Evolutionary conservation across 2,888 invertebrate species (phyloP).

Genomic region (Plebejus melissa): DNA sequence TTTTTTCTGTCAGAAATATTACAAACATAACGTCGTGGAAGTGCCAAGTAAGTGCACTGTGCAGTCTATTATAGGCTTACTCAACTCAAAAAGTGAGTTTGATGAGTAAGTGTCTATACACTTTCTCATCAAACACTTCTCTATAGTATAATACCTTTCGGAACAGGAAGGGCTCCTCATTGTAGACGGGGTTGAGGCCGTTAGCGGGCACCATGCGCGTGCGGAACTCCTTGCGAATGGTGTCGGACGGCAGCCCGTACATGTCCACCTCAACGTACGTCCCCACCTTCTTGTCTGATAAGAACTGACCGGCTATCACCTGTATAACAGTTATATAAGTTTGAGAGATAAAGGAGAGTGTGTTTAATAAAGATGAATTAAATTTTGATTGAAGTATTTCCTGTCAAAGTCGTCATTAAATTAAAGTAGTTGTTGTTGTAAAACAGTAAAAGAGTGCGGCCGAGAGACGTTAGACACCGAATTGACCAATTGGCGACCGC

Average conservation of each 20-base stretch:
- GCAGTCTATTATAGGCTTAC: too few species aligned
- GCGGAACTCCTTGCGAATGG: conserved; percentile 98
- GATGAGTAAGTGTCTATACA: background rate
- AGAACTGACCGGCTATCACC: conserved; percentile 99
- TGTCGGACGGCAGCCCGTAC: conserved; percentile 97
- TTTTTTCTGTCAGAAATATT: too few species aligned
- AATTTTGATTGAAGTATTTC: too few species aligned
- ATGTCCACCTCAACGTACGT: conserved; percentile 99
- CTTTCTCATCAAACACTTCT: background rate
- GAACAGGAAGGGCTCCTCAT: conserved; percentile 98
- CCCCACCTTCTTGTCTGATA: conserved; percentile 98
- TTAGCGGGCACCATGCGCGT: conserved; percentile 98
- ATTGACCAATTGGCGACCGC: too few species aligned
- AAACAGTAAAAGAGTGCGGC: too few species aligned
- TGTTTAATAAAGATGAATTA: background rate
- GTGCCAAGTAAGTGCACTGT: too few species aligned
- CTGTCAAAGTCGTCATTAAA: too few species aligned
- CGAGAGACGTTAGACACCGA: too few species aligned
- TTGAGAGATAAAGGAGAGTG: background rate
- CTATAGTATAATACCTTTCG: conserved; percentile 83
- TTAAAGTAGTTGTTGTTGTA: too few species aligned
- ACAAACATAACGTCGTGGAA: too few species aligned
- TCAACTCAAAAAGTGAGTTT: too few species aligned
- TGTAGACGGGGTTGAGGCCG: conserved; percentile 99
- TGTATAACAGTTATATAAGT: conserved; percentile 46